Base-by-base conservation (phyloP, 2,113 vertebrate species). In the Gobius niger region DNA sequence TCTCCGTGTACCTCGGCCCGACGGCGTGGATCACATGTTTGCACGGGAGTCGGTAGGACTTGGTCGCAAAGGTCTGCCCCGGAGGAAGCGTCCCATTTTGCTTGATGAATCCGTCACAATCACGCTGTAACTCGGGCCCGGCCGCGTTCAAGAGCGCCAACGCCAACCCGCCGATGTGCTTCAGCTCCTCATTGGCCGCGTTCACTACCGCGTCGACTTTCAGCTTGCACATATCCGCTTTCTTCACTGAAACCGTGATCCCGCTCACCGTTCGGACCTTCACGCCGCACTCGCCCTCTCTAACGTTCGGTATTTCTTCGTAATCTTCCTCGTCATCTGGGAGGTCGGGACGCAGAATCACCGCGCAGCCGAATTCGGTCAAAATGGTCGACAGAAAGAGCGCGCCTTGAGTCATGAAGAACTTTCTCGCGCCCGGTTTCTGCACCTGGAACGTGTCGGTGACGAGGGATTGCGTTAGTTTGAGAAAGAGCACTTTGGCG, bases 131-230 rank as follows among this genome's bases (percentile, higher is more conserved):
- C 7, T 82, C 59, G 0, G 90, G 93, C 19, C 96, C 96, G 0
- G 95, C 95, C 0, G 90, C 94, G 10, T 65, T 68, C 0, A 85
- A 78, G 61, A 98, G 83, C 0, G 93, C 92, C 0, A 19, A 16
- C 0, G 94, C 94, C 14, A 98, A 73, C 0, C 94, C 94, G 0
- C 91, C 91, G 0, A 51, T 68, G 78, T 94, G 96, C 34, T 87
- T 70, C 2, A 98, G 81, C 0, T 92, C 75, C 68, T 95, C 94
- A 1, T 95, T 96, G 10, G 95, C 86, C 0, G 94, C 91, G 5
- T 96, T 98, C 64, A 98, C 96, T 41, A 98, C 90, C 3, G 91
- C 94, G 0, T 95, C 95, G 0, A 85, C 92, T 0, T 10, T 61
- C 0, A 94, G 83, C 19, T 3, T 40, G 6, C 89, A 91, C 84